Evolutionary conservation across 1,140 invertebrate species (phyloP), one percentile per base, ranked within the genome.

Genomic region (Cydia strobilella): DNA sequence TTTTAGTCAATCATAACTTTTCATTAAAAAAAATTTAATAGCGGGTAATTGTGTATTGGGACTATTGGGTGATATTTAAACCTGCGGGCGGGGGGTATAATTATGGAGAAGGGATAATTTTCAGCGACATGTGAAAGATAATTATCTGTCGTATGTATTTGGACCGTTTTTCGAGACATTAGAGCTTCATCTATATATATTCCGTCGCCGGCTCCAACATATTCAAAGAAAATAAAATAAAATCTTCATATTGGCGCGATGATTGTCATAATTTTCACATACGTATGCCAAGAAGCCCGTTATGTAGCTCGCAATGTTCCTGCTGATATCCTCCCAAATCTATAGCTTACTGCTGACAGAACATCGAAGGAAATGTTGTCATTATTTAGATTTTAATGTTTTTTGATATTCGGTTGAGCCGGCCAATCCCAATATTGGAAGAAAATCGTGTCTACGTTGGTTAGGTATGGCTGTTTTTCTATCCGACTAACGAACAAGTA

Each of bases 171-270:
- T 9, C 7, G 31, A 7, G n/a, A 0, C 7, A 35, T 7, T 9
- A 39, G 9, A 39, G 35, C 35, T 9, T 39, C 9, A 3, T 10
- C 35, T 35, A 13, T 45, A 45, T 13, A 2, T 12, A 45, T 45
- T 12, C 1, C 0, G 45, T 10, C n/a, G 3, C 48, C 0, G 48
- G 0, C n/a, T 18, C n/a, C 48, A 51, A 18, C 15, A 51, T 18
- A 51, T 51, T 51, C 48, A 51, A 51, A 51, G 48, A n/a, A 51
- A 51, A 18, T 51, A 51, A 15, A 51, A 51, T 51, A 51, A n/a
- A 51, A 51, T 18, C 15, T 51, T 51, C 48, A 51, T 51, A 51
- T 51, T 51, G 48, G n/a, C 48, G n/a, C 48, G n/a, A 51, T 51
- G 48, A 51, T 51, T 51, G 48, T n/a, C 48, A 51, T 51, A 51